Evolutionary conservation across 2,113 vertebrate species (phyloP), one percentile per base, ranked within the genome.

Genomic region (Cololabis saira): DNA sequence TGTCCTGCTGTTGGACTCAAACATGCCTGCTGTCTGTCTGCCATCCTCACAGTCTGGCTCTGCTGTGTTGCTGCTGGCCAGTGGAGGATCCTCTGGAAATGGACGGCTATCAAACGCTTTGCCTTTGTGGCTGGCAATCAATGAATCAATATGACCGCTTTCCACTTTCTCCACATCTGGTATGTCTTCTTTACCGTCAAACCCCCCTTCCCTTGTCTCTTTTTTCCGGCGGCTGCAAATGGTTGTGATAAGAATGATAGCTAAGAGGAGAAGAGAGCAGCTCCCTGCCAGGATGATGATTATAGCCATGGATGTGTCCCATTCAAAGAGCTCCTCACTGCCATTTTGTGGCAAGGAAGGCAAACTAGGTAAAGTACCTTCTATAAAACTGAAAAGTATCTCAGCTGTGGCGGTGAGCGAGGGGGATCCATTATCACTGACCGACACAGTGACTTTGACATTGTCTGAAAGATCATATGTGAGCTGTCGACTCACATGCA

Each of bases 231-330:
- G 94, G 87, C 95, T 96, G 90, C 97, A 99, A 65, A 96, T 95
- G 80, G 96, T 97, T 67, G 95, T 96, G 0, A 97, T 97, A 74
- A 96, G 94, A 90, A 99, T 92, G 82, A 97, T 98, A 64, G 96
- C 96, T 68, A 95, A 92, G 67, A 98, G 92, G 16, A 99, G 94
- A 65, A 99, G 90, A 11, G 96, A 96, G 90, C 96, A 98, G 89
- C 96, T 97, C 58, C 96, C 96, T 0, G 96, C 96, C 80, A 99
- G 87, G 69, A 97, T 89, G 0, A 97, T 92, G 87, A 99, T 98
- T 24, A 99, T 94, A 0, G 97, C 95, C 27, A 97, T 84, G 50
- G 96, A 96, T 64, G 93, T 92, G 85, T 96, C 96, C 97, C 96
- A 98, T 16, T 94, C 94, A 59, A 95, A 89, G 4, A 72, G 87